Percentiles rank a stretch among this genome's conserved stretches.
phyloP scores from a whole-genome alignment of 2,888 invertebrate genomes.

The Rotaria macrura region DNA sequence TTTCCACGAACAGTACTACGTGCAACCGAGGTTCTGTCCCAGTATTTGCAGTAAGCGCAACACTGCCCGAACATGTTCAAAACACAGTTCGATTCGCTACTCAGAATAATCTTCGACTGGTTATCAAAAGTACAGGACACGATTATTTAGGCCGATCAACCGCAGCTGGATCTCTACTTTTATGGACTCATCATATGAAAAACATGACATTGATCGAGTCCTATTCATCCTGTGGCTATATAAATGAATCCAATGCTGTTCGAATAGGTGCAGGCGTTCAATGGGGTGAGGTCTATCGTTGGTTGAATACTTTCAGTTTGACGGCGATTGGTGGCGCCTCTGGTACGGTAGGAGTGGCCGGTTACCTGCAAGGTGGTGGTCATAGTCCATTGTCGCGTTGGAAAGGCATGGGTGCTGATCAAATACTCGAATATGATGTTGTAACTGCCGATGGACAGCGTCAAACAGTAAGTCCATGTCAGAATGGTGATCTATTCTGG shows the following conservation, averaged over 20 bases:
- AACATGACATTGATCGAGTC: neutral
- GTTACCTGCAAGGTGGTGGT: conserved; percentile 41
- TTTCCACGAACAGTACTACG: neutral
- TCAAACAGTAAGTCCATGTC: neutral
- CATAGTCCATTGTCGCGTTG: conserved; percentile 38
- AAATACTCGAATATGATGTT: conserved; percentile 37
- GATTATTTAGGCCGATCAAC: conserved; percentile 35
- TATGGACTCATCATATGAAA: neutral
- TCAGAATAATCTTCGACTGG: neutral
- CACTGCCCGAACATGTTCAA: neutral
- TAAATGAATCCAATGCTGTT: conserved; percentile 25
- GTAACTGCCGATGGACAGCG: conserved; percentile 35
- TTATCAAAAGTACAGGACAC: conserved; percentile 25
- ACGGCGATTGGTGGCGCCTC: conserved; percentile 37
- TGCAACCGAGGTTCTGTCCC: neutral
- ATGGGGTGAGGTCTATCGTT: conserved; percentile 25
- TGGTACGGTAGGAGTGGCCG: conserved; percentile 38
- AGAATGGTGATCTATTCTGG: conserved; percentile 36
- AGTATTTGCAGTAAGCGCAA: neutral
- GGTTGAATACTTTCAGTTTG: neutral
- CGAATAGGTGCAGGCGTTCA: conserved; percentile 30
- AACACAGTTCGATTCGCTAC: neutral
- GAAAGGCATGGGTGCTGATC: conserved; percentile 39
- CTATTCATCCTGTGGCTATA: neutral
- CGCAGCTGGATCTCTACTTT: conserved; percentile 22